A percentile compares a stretch with the other conserved stretches of the same genome.
phyloP scores from a whole-genome alignment of 2,797 vertebrate genomes.

The Alectoris magna region DNA sequence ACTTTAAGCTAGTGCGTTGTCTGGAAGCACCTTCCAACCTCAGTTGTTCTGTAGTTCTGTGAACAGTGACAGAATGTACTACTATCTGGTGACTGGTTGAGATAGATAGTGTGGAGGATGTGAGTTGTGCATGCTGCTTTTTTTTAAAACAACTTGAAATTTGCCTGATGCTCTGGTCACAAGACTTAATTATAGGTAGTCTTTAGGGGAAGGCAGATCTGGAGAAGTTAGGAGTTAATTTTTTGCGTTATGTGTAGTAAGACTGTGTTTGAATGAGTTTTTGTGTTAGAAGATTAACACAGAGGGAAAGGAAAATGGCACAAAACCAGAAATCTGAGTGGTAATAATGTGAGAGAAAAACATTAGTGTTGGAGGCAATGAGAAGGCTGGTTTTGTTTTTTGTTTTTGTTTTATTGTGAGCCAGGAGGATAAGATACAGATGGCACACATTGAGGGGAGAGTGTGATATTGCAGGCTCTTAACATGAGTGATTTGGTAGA shows the following conservation, averaged over 20 bases:
- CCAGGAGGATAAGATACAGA: not conserved
- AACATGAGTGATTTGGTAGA: not conserved
- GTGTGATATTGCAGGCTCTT: not conserved
- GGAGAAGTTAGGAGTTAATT: not conserved
- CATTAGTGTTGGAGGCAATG: not conserved
- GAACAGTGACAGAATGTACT: not conserved
- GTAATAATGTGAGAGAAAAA: not conserved
- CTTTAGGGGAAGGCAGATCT: not conserved
- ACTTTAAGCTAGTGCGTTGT: not conserved
- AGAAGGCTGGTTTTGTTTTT: not conserved
- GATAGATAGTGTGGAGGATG: not conserved
- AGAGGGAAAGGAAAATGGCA: not conserved
- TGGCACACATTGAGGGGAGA: not conserved
- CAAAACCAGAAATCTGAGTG: not conserved
- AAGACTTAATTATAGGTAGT: not conserved
- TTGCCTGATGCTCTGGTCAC: not conserved
- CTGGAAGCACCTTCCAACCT: not conserved
- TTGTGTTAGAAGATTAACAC: not conserved
- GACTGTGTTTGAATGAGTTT: not conserved
- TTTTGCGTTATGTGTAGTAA: not conserved
- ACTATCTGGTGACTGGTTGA: not conserved
- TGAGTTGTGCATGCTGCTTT: not conserved
- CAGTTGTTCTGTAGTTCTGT: not conserved
- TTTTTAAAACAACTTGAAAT: not conserved
- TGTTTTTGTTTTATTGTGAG: not conserved